Evolutionary conservation across 53 echinoderm and acorn worm genomes (phyloP).

Genomic region (Actinopyga echinites): DNA sequence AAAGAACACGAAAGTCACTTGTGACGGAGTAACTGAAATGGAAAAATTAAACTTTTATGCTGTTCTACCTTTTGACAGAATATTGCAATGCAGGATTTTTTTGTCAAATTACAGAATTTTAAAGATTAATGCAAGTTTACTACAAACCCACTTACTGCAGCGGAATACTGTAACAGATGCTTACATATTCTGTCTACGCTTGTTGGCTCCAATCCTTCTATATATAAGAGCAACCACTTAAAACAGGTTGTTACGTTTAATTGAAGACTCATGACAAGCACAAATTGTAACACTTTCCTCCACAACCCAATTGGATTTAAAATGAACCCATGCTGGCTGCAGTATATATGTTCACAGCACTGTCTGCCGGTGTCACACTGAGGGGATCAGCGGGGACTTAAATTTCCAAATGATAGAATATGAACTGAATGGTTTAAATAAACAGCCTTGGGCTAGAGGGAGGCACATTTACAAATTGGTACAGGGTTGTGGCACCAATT

Average conservation of each 20-base stretch:
- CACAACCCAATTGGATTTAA: constrained; percentile 6
- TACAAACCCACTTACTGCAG: too few species aligned
- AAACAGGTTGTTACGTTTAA: neutral
- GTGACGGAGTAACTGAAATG: too few species aligned
- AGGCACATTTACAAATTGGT: constrained; percentile 40
- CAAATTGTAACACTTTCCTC: constrained; percentile 15
- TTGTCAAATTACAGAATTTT: too few species aligned
- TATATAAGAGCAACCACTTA: neutral
- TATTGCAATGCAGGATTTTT: too few species aligned
- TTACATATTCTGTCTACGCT: too few species aligned
- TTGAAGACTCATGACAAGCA: constrained; percentile 3
- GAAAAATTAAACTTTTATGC: too few species aligned
- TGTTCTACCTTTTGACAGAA: too few species aligned
- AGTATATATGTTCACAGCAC: neutral
- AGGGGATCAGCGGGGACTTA: constrained; percentile 16
- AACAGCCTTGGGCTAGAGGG: constrained; percentile 21
- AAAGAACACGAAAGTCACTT: too few species aligned
- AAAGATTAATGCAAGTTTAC: too few species aligned
- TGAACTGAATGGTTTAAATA: constrained; percentile 17
- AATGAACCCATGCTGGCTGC: neutral
- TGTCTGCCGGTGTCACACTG: neutral
- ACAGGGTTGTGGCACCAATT: neutral
- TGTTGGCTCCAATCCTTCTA: too few species aligned
- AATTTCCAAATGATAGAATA: constrained; percentile 16
- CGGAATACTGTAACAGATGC: too few species aligned